Evolutionary conservation across 2,113 vertebrate genomes (phyloP), one percentile per base, ranked within the genome.

Genomic region (Panthera uncia): DNA sequence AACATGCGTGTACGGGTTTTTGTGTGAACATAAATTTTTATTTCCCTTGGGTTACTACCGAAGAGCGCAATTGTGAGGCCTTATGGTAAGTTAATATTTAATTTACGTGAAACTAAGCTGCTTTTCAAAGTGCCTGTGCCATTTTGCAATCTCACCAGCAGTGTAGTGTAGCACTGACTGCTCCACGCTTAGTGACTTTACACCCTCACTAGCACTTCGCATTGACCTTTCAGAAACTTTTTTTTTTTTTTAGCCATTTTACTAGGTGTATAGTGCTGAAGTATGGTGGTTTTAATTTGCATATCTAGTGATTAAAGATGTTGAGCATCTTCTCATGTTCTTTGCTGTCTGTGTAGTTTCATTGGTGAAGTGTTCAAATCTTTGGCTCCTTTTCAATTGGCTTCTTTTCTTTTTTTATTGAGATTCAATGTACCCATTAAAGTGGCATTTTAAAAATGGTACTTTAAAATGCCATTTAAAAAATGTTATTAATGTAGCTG

Each of bases 311-410:
- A 66, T 94, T 93, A 78, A 71, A 73, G 78, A 41, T 76, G 2
- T 94, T 97, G 65, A 57, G 18, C 18, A 74, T n/a, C 19, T 86
- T 92, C 63, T 73, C 50, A 33, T 94, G 10, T 80, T 89, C 33
- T 73, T 93, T 94, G 21, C 61, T 88, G 21, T 95, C 65, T 96
- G 29, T 95, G 27, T 65, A 15, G 82, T 96, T 97, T n/a, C 13
- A 2, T 69, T 38, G 10, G 4, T 38, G 80, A 91, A 78, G 31
- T 55, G 4, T 79, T 69, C 11, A 88, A 2, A 57, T 89, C 69
- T 89, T 91, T 63, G 55, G 78, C 38, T 78, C 66, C 71, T 93
- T 86, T 95, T 74, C 82, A 73, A n/a, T 65, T 79, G 14, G 19
- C 55, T 91, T 29, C 41, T 90, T 80, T 61, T 63, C 10, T 33